These are phyloP conservation scores for Pissodes strobi DNA, from an alignment of 1,140 invertebrate genomes.

Conservation along the genomic window DNA sequence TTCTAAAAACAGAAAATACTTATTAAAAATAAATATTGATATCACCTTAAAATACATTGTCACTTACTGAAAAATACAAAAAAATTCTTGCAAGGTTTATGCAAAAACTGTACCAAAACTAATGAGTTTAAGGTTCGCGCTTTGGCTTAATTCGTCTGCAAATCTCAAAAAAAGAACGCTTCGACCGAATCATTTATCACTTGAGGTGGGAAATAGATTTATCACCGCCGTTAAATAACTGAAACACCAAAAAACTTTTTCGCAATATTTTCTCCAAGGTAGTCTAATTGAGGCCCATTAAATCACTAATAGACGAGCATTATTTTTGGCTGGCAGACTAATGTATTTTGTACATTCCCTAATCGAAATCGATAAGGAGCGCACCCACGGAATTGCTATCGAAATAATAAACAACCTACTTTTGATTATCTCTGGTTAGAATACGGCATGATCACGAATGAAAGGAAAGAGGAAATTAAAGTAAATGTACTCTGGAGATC, in stretches of 20 bases:
- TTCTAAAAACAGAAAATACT: too few species aligned
- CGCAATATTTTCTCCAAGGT: not conserved
- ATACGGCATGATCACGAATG: slow-evolving; percentile 8
- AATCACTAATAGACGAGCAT: slow-evolving; percentile 22
- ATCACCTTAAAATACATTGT: too few species aligned
- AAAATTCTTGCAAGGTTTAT: too few species aligned
- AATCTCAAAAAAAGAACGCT: not conserved
- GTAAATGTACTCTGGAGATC: slow-evolving; percentile 18
- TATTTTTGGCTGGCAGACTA: slow-evolving; percentile 23
- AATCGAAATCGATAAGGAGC: slow-evolving; percentile 23
- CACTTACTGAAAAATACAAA: too few species aligned
- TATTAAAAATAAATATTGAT: too few species aligned
- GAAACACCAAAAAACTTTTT: slow-evolving; percentile 11
- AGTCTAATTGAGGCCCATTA: slow-evolving; percentile 15
- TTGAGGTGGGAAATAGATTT: slow-evolving; percentile 18
- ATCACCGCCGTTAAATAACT: slow-evolving; percentile 21
- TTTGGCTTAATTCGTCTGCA: slow-evolving; percentile 6
- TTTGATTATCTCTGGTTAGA: slow-evolving; percentile 23
- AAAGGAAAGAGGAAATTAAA: slow-evolving; percentile 18
- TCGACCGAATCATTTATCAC: slow-evolving; percentile 14
- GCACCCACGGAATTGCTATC: slow-evolving; percentile 26
- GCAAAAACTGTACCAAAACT: too few species aligned
- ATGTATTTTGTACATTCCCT: slow-evolving; percentile 27
- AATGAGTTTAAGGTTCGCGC: too few species aligned
- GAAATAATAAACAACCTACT: slow-evolving; percentile 28